Evolutionary conservation across 2,113 vertebrate species (phyloP), one percentile per base, ranked within the genome.

Genomic region (Tachysurus vachellii): DNA sequence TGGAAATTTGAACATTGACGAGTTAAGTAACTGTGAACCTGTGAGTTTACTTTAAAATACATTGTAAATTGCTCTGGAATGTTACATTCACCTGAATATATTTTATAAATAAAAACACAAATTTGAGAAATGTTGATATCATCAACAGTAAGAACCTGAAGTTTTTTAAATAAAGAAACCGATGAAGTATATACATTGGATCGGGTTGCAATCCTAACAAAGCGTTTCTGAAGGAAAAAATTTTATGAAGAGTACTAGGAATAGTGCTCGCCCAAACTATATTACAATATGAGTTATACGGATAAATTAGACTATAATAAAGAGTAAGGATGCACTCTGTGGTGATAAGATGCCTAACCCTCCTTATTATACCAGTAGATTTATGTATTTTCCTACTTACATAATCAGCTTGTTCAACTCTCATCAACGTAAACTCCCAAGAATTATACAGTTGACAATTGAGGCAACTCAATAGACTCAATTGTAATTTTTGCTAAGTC

Each of bases 71-170:
- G 75, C 47, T 77, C 75, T 44, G 47, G 44, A 76, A 16, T 28
- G 13, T 77, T 53, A 17, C n/a, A n/a, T 53, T 50, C 21, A n/a
- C 12, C n/a, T 28, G 12, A n/a, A 50, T 50, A 12, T 31, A 75
- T 61, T 2, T 70, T 57, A 21, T 82, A 82, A 42, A 75, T 75
- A 7, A 86, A 61, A 50, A 87, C 53, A 82, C 23, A 59, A 31
- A 10, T 82, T 53, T 86, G 64, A 50, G 28, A 73, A 59, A 82
- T 7, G 13, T 59, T 73, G 42, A 59, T 50, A 28, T 82, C 31
- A 77, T 86, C 57, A 42, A 87, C 11, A 13, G 23, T 61, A 82
- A 73, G 77, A 81, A 82, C 3, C 19, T 86, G 50, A 16, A 70
- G 23, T 68, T 80, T 80, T 9, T 86, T 21, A 86, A 80, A 85